Conservation (phyloP, 2,888 invertebrate genomes). For the Plebejus argus region DNA sequence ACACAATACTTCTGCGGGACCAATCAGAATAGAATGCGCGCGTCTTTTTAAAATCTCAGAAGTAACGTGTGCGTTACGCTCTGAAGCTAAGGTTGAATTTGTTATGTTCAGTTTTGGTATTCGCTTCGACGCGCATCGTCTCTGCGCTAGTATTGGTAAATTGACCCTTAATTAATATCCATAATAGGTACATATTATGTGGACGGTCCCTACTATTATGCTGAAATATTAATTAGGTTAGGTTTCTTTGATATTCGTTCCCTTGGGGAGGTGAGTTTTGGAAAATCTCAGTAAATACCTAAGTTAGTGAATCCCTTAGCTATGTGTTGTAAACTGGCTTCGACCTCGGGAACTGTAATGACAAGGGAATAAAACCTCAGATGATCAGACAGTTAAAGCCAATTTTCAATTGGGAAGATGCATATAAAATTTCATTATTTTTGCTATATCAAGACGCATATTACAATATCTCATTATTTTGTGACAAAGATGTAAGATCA, state of each 20-base stretch:
- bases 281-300: slow-evolving; percentile 3
- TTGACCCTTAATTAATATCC: no score
- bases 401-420: not conserved
- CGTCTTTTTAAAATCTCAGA: no score
- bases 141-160: no score
- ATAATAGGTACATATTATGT: not conserved
- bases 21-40: no score
- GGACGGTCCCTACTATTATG: not conserved
- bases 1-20: no score
- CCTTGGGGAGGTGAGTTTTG: not conserved
- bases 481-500: no score
- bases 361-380: not conserved
- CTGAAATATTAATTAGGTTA: not conserved
- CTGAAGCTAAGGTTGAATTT: no score
- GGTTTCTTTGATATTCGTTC: not conserved
- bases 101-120: no score
- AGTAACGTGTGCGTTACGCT: no score
- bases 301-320: slow-evolving; percentile 1
- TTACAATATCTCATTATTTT: no score
- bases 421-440: not conserved
- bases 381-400: not conserved
- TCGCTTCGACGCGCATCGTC: no score
- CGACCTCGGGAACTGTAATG: not conserved
- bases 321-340: not conserved
- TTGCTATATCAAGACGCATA: no score